Percentiles rank a stretch among this genome's conserved stretches.
Evolutionary conservation across 2,797 vertebrate genomes (phyloP).

Genomic region (Pangasius macronema): DNA sequence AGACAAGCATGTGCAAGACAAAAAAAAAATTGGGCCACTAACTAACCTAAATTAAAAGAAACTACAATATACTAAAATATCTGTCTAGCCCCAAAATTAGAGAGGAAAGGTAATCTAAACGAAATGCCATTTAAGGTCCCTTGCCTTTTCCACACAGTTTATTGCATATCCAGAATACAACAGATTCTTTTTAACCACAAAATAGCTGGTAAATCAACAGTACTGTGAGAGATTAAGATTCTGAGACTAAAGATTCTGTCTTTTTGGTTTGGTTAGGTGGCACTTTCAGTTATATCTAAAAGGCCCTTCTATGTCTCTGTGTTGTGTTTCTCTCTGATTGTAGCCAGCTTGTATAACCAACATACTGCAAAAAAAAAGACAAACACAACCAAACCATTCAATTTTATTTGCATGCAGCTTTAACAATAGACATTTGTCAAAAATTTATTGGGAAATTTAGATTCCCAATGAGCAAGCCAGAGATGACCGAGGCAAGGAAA

Average conservation of each 20-base stretch:
- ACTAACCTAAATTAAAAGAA: background rate
- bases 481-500: background rate
- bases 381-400: background rate
- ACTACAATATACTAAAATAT: background rate
- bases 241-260: background rate
- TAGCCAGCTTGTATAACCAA: background rate
- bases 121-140: background rate
- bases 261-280: background rate
- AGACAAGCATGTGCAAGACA: background rate
- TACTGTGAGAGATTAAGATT: no score
- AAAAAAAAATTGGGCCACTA: background rate
- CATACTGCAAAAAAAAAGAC: background rate
- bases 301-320: background rate
- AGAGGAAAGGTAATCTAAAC: background rate
- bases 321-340: background rate
- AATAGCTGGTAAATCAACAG: background rate
- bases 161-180: background rate
- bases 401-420: background rate
- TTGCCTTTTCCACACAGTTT: background rate
- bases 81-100: background rate
- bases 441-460: conserved; percentile 9
- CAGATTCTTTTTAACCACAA: background rate
- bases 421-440: background rate
- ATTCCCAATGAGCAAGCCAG: background rate
- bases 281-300: background rate